Base-by-base conservation (phyloP, 1,140 invertebrate species). In the Phocides pigmalion region DNA sequence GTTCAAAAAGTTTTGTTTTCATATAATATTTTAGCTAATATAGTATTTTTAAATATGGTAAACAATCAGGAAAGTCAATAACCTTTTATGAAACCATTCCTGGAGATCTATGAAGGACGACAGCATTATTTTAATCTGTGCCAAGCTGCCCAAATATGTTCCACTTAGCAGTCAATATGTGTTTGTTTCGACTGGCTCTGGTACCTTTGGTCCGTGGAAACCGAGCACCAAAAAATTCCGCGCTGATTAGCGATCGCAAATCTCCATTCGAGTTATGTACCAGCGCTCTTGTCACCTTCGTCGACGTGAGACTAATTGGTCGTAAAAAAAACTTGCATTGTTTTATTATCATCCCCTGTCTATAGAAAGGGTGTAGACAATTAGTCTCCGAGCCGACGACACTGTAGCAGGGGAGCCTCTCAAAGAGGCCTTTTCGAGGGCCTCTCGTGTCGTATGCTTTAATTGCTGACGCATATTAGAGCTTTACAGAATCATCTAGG, bases 281-380 rank as follows among this genome's bases (percentile, higher is more conserved):
- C n/a, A n/a, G n/a, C n/a, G n/a, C n/a, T n/a, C n/a, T n/a, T n/a
- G n/a, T n/a, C n/a, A n/a, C n/a, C n/a, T n/a, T n/a, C 22, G 2
- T 22, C 22, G 22, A 22, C 2, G 2, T 22, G 22, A 22, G 6
- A 22, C 2, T 3, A 22, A 22, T 3, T 22, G 9, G 14, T 53
- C 11, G 16, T 53, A 35, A 16, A 3, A 51, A 11, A 35, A 32
- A 35, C 15, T 35, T 2, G 4, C 15, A 35, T 19, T 47, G 28
- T 51, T 51, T 37, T 1, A 9, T 16, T n/a, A n/a, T 16, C 28
- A 15, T 15, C 15, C 16, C 0, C 9, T 16, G 3, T 12, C 14
- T 32, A 51, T 51, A 56, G n/a, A 56, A 56, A 56, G 41, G 39
- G 15, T 56, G 20, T 15, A n/a, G 41, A 20, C 53, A 56, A 56